phyloP scores from a whole-genome alignment of 2,888 invertebrate species.

The Athalia circularis region DNA sequence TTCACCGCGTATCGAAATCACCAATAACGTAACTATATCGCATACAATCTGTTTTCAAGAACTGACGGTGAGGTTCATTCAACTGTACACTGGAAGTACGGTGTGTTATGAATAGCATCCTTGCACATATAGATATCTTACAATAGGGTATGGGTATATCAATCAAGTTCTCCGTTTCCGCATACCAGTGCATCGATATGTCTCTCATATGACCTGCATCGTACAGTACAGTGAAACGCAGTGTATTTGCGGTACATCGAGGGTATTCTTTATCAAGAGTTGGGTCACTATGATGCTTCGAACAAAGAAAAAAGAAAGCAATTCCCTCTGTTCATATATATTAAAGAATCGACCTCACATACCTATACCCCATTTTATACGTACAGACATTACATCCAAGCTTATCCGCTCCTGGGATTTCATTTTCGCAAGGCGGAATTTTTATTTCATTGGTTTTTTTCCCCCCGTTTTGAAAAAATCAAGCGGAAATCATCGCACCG shows the following conservation, averaged over 20 bases:
- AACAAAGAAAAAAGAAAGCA: background rate
- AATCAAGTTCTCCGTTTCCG: conserved; percentile 13
- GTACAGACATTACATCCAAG: no score
- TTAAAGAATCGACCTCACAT: no score
- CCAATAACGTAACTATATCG: no score
- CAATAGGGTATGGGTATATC: background rate
- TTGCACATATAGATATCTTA: background rate
- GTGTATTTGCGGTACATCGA: no score
- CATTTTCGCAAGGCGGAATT: no score
- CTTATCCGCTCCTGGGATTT: no score
- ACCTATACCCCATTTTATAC: no score
- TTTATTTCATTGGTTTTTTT: no score
- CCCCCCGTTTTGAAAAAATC: no score
- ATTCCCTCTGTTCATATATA: no score
- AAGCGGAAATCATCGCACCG: no score
- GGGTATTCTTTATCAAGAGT: background rate
- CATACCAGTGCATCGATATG: conserved; percentile 36
- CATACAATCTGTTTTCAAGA: conserved; percentile 2
- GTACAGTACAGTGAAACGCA: background rate
- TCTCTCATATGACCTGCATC: conserved; percentile 10
- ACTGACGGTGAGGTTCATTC: conserved; percentile 21
- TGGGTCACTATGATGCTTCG: conserved; percentile 1
- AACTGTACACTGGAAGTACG: conserved; percentile 17
- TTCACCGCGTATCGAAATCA: background rate
- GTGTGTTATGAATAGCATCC: conserved; percentile 18